phyloP scores from a whole-genome alignment of 2,797 vertebrate species.

The Chaetophractus vellerosus region DNA sequence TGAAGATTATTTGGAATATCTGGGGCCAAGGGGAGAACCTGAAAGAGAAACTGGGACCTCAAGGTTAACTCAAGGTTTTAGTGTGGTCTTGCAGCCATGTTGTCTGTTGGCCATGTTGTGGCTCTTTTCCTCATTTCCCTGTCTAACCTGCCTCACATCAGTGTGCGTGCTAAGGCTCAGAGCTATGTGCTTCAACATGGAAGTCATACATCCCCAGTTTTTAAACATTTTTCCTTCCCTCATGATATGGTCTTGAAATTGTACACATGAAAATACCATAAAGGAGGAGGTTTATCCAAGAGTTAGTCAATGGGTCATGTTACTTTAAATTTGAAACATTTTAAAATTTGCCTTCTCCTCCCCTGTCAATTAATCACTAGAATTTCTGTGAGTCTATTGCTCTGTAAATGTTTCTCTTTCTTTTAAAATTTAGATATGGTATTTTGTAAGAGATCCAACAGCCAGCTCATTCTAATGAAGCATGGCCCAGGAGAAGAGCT shows the following conservation, averaged over 20 bases:
- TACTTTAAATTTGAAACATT: not conserved
- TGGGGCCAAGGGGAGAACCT: too few species aligned
- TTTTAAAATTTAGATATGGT: constrained; percentile 57
- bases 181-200: not conserved
- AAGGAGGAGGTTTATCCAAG: not conserved
- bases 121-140: too few species aligned
- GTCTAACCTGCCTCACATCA: too few species aligned
- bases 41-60: too few species aligned
- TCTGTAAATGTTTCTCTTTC: constrained; percentile 47
- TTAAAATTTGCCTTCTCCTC: not conserved
- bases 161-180: too few species aligned
- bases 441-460: constrained; percentile 4
- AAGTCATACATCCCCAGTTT: accelerated
- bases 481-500: too few species aligned
- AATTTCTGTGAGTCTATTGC: not conserved
- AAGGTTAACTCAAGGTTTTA: too few species aligned
- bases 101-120: too few species aligned
- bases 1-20: too few species aligned
- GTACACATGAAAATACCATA: not conserved
- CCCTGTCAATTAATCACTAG: not conserved
- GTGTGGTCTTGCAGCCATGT: too few species aligned
- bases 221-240: not conserved
- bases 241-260: not conserved
- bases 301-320: not conserved
- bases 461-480: constrained; percentile 31